A percentile compares a stretch with the other conserved stretches of the same genome.
phyloP scores from a whole-genome alignment of 2,888 invertebrate species.

The Pheosia gnoma region DNA sequence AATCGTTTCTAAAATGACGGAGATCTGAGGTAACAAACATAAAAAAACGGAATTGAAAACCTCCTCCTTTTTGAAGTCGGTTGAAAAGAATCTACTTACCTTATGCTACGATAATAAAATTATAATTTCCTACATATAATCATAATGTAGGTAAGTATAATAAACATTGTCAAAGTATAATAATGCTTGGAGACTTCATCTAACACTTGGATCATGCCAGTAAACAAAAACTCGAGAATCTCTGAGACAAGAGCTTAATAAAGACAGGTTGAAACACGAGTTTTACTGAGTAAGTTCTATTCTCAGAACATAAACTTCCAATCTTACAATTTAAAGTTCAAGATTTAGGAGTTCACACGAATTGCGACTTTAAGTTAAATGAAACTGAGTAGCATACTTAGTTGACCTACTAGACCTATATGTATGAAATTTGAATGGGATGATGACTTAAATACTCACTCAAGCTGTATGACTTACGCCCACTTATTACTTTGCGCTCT shows the following conservation, averaged over 20 bases:
- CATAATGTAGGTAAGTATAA: too few relatives aligned
- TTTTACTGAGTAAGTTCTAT: background rate
- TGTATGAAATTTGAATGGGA: too few relatives aligned
- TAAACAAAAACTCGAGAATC: background rate
- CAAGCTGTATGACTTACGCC: too few relatives aligned
- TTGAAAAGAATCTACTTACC: too few relatives aligned
- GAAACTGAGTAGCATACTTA: background rate
- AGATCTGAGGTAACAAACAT: too few relatives aligned
- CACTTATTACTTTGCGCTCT: too few relatives aligned
- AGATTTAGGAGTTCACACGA: background rate
- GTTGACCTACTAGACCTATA: background rate
- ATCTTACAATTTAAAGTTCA: background rate
- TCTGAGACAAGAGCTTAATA: background rate
- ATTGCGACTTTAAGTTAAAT: background rate
- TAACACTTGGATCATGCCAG: slow-evolving; percentile 6
- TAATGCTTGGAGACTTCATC: slow-evolving; percentile 13
- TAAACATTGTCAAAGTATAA: slow-evolving; percentile 4
- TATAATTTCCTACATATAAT: too few relatives aligned
- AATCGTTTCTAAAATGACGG: too few relatives aligned
- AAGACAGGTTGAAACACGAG: background rate
- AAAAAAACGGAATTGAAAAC: too few relatives aligned
- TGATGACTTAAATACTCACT: too few relatives aligned
- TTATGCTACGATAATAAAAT: too few relatives aligned
- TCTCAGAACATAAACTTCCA: background rate
- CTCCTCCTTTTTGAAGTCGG: too few relatives aligned